Conservation (phyloP, 1,140 invertebrate species). For the Batillaria attramentaria region DNA sequence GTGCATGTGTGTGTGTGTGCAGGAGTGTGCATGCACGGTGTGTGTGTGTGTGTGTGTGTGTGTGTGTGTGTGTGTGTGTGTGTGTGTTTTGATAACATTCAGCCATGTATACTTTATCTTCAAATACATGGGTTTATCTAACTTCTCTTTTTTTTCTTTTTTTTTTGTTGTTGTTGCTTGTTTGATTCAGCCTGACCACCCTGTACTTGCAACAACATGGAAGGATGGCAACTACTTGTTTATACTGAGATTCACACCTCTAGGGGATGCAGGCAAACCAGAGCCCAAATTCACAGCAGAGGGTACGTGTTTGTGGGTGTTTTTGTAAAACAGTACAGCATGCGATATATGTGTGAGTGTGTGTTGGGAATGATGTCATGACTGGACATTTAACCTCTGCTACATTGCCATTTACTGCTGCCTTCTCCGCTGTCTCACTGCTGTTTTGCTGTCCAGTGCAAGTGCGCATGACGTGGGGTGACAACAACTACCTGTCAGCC, state of each 20-base stretch:
- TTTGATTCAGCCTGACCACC: slow-evolving; percentile 46
- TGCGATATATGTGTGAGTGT: neutral
- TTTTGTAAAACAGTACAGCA: neutral
- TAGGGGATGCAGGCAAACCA: too few relatives aligned
- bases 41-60: slow-evolving; percentile 16
- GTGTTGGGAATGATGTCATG: neutral
- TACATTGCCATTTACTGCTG: neutral
- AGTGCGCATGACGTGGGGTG: slow-evolving; percentile 74
- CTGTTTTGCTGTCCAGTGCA: slow-evolving; percentile 51
- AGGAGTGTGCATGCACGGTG: neutral
- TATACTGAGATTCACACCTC: slow-evolving; percentile 64
- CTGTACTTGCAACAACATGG: slow-evolving; percentile 53
- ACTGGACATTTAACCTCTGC: neutral
- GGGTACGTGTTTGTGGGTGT: slow-evolving; percentile 32
- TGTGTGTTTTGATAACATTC: neutral
- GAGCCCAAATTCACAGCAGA: slow-evolving; percentile 19
- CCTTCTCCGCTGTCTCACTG: neutral
- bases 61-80: neutral
- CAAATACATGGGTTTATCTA: neutral
- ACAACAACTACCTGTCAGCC: slow-evolving; percentile 82
- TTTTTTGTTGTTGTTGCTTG: slow-evolving; percentile 7
- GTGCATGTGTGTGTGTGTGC: neutral
- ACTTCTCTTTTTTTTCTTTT: neutral
- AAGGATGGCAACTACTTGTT: slow-evolving; percentile 73
- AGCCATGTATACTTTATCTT: neutral